Percentiles rank a stretch among this genome's conserved stretches.
phyloP scores from a whole-genome alignment of 2,113 vertebrate genomes.

The Sinocyclocheilus rhinocerous region DNA sequence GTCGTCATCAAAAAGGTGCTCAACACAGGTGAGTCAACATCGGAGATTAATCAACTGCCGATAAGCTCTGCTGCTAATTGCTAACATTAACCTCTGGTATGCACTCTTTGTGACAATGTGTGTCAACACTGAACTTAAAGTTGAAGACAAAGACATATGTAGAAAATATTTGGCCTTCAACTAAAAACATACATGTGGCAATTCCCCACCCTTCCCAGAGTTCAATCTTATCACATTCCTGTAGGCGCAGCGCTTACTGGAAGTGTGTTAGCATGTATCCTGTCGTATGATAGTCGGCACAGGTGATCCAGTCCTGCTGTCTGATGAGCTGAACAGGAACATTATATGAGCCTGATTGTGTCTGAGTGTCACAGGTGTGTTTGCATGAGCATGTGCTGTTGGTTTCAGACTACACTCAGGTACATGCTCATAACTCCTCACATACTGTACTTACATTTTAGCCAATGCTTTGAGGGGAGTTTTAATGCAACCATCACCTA shows the following conservation, averaged over 20 bases:
- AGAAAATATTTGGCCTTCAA: background rate
- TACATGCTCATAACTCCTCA: constrained; percentile 48
- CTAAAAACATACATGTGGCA: background rate
- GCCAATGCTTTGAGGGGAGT: background rate
- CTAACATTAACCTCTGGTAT: background rate
- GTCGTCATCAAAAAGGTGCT: constrained; percentile 93
- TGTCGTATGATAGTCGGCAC: constrained; percentile 73
- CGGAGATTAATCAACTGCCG: too few relatives aligned
- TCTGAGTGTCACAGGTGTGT: constrained; percentile 37
- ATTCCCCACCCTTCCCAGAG: too few relatives aligned
- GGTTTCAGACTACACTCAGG: constrained; percentile 52
- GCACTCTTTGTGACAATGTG: background rate
- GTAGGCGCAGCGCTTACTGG: too few relatives aligned
- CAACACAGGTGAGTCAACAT: constrained; percentile 84
- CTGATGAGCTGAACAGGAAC: constrained; percentile 71
- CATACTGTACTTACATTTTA: background rate
- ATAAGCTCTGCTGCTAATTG: background rate
- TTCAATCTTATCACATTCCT: background rate
- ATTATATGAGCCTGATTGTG: constrained; percentile 52
- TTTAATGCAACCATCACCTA: background rate
- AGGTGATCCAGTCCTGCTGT: constrained; percentile 62
- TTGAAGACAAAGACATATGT: background rate
- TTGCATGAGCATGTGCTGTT: constrained; percentile 48
- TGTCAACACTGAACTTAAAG: background rate
- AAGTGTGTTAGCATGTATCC: constrained; percentile 28